Evolutionary conservation across 92 coral and sea anemone species (phyloP), one percentile per base, ranked within the genome.

Genomic region (Pocillopora meandrina): DNA sequence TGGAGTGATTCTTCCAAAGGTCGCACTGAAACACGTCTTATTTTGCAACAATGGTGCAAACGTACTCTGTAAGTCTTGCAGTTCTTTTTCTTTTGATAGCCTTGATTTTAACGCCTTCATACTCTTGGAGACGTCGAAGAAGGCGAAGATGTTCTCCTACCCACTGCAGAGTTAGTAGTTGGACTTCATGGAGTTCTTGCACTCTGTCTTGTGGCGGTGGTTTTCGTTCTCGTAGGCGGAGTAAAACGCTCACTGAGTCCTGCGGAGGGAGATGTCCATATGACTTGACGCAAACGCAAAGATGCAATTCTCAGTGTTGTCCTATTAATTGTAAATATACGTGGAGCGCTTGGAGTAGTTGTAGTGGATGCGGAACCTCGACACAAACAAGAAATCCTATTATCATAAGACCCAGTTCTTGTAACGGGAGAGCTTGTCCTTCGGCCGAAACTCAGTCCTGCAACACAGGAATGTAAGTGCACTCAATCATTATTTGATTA

Each of bases 351-450:
- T 95, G 98, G 98, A 90, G 95, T 26, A 15, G 75, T 20, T 95
- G 98, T 77, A 61, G 78, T 9, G 98, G 95, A 17, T 95, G 98
- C 61, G 93, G 90, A 14, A 88, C 63, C 71, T 91, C 95, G 3
- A 90, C 91, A 2, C 98, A 90, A 58, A 75, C 81, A 10, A 92
- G 98, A 15, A 13, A 82, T 2, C 92, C 93, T 15, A 26, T 15
- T 55, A 88, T 95, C 59, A 64, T 36, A 19, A 86, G 89, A 55
- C 70, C 71, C 5, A 92, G 95, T 7, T 60, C 78, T 12, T 95
- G 98, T 72, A 95, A 97, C 52, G 98, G 98, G 9, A 74, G 74
- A 23, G 31, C 92, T 10, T 95, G 98, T 68, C 98, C 98, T 1
- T 75, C 91, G 12, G 65, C 5, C n/a, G 87, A 92, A 58, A 77